A percentile compares a stretch with the other conserved stretches of the same genome.
phyloP scores from a whole-genome alignment of 2,113 vertebrate genomes.

The Crotalus tigris region DNA sequence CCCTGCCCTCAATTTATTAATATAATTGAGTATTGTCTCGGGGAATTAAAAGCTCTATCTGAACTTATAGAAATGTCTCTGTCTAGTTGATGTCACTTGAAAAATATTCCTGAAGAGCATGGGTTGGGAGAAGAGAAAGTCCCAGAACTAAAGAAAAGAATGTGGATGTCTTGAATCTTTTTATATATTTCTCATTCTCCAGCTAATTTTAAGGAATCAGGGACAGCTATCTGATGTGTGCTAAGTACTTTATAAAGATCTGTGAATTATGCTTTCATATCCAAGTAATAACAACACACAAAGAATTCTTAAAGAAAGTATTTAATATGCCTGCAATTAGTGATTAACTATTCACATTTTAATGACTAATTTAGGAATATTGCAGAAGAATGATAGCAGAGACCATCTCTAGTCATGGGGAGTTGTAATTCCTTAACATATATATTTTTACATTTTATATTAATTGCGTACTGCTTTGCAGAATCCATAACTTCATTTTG shows the following conservation, averaged over 20 bases:
- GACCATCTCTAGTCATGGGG: neutral
- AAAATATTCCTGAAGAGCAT: neutral
- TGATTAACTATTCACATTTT: neutral
- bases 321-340: neutral
- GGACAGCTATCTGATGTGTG: neutral
- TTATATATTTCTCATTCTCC: neutral
- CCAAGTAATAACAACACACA: neutral
- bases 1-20: neutral
- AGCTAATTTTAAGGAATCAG: neutral
- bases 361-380: neutral
- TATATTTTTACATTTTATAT: neutral
- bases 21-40: neutral
- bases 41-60: no score
- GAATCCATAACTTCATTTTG: neutral
- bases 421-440: neutral
- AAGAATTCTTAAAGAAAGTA: neutral
- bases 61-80: neutral
- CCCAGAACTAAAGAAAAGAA: neutral
- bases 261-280: neutral
- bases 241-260: no score
- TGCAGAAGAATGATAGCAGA: neutral
- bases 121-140: neutral
- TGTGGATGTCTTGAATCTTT: neutral
- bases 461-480: neutral
- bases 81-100: neutral